Conservation (phyloP, 1,140 invertebrate genomes). For the Condylostylus longicornis region DNA sequence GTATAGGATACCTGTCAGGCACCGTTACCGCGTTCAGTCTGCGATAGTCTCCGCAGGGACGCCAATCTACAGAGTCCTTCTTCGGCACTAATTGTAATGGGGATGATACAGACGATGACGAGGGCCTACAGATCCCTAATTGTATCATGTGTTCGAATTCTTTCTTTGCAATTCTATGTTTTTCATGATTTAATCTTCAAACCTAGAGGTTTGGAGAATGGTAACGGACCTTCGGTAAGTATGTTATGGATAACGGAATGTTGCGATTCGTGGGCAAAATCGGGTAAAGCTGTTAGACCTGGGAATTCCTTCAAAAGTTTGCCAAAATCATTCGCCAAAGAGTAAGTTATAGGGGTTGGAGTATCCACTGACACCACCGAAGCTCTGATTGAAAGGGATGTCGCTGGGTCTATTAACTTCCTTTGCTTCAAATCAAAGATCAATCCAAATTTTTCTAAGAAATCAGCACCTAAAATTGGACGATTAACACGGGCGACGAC, state of each 20-base stretch:
- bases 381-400: background rate
- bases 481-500: background rate
- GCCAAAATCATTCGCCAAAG: too few relatives aligned
- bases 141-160: constrained; percentile 21
- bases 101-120: constrained; percentile 15
- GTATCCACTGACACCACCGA: background rate
- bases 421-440: constrained; percentile 1
- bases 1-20: constrained; percentile 31
- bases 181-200: constrained; percentile 23
- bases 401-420: background rate
- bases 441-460: constrained; percentile 4
- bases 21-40: constrained; percentile 29
- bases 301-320: too few relatives aligned
- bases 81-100: constrained; percentile 29
- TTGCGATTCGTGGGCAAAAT: background rate
- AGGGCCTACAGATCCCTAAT: constrained; percentile 18
- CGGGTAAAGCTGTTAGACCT: background rate
- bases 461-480: constrained; percentile 5
- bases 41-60: constrained; percentile 36
- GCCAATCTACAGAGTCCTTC: constrained; percentile 29
- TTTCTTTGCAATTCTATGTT: constrained; percentile 12
- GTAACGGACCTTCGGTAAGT: constrained; percentile 22
- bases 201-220: constrained; percentile 14
- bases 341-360: background rate
- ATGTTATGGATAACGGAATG: constrained; percentile 9